phyloP scores from a whole-genome alignment of 2,113 vertebrate genomes.

The Pelmatolapia mariae region DNA sequence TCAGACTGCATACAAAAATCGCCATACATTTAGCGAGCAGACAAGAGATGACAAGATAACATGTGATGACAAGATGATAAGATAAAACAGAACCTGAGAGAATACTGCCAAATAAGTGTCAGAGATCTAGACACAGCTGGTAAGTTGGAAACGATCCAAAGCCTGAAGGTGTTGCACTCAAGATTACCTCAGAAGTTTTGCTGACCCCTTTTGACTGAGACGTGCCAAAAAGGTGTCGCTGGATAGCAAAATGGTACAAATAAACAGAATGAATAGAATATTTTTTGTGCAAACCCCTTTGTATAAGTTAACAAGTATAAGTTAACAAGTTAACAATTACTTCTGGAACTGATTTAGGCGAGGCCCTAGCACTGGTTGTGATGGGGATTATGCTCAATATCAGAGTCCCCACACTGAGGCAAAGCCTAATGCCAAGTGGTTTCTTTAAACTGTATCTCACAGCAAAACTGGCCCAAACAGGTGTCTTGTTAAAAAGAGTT shows the following conservation, averaged over 20 bases:
- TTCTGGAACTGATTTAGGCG: neutral
- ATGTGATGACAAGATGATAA: neutral
- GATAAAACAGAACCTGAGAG: neutral
- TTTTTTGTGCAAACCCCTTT: neutral
- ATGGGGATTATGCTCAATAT: neutral
- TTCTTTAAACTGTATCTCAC: neutral
- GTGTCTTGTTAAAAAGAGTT: neutral
- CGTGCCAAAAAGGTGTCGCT: neutral
- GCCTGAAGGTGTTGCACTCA: neutral
- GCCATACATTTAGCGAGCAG: neutral
- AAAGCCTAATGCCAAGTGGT: neutral
- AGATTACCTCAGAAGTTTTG: neutral
- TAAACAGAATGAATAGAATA: neutral
- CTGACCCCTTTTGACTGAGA: neutral
- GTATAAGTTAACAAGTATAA: neutral
- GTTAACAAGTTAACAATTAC: neutral
- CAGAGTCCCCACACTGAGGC: neutral
- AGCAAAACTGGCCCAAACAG: neutral
- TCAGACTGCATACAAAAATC: neutral
- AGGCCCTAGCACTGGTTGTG: neutral
- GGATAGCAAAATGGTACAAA: neutral
- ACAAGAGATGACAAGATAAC: neutral
- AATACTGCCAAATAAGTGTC: neutral
- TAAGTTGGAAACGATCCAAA: neutral
- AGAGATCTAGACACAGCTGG: neutral